Percentiles rank a stretch among this genome's conserved stretches.
These are phyloP conservation scores for Callyntrura guangdongensis DNA, from an alignment of 2,888 invertebrate genomes.

Conservation along the genomic window DNA sequence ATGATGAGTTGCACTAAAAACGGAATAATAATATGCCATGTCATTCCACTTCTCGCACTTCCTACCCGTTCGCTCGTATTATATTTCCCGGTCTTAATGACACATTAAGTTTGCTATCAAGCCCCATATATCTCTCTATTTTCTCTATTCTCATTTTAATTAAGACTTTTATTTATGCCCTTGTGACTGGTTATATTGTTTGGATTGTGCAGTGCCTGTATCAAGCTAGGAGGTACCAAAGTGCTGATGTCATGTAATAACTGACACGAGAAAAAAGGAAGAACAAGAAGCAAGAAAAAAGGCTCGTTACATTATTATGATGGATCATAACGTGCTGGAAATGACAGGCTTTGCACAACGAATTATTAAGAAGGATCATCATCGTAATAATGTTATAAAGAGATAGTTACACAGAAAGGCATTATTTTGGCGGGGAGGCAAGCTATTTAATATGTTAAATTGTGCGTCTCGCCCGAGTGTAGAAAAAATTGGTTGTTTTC, in stretches of 20 bases:
- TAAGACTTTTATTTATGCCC: conserved; percentile 63
- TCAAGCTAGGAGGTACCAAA: no score
- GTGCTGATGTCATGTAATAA: conserved; percentile 20
- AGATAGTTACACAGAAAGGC: not conserved
- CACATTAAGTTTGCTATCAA: conserved; percentile 73
- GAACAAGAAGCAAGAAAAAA: not conserved
- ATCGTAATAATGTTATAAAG: conserved; percentile 9
- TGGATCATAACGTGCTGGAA: conserved; percentile 48
- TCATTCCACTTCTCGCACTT: not conserved
- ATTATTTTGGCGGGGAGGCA: not conserved
- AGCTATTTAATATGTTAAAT: no score
- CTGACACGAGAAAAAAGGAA: conserved; percentile 7
- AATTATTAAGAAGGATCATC: conserved; percentile 40
- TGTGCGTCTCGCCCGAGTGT: not conserved
- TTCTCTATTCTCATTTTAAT: conserved; percentile 62
- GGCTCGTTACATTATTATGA: conserved; percentile 13
- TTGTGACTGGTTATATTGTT: conserved; percentile 32
- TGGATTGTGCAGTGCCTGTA: not conserved
- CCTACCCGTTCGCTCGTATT: conserved; percentile 10
- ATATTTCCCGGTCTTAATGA: conserved; percentile 45
- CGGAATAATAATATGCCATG: conserved; percentile 21
- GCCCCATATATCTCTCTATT: conserved; percentile 8
- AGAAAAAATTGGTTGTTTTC: not conserved
- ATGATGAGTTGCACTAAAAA: conserved; percentile 49
- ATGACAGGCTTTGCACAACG: not conserved